Conservation (phyloP, 2,888 invertebrate genomes). For the Dasysyrphus albostriatus region DNA sequence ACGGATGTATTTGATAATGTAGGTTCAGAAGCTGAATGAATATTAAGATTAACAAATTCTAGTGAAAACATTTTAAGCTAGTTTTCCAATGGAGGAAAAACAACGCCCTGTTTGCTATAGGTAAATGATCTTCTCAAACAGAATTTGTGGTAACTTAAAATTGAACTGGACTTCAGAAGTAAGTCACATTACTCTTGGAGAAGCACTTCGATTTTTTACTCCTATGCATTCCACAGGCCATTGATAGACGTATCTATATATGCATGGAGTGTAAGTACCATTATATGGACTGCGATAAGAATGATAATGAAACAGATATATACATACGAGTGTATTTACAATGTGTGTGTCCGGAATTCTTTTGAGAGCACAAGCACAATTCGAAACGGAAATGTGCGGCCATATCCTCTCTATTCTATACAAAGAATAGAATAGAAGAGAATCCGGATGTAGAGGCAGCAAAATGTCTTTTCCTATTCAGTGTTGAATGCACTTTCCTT, state of each 20-base stretch:
- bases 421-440: conserved; percentile 18
- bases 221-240: conserved; percentile 1
- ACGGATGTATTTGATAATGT: no score
- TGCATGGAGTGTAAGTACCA: conserved; percentile 33
- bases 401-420: background rate
- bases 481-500: conserved; percentile 56
- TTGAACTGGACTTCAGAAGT: conserved; percentile 17
- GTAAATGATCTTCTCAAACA: conserved; percentile 33
- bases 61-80: background rate
- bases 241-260: background rate
- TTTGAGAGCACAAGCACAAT: conserved; percentile 50
- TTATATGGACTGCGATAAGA: conserved; percentile 39
- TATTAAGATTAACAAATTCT: background rate
- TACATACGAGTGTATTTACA: conserved; percentile 26
- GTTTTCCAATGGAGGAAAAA: background rate
- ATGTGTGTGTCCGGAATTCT: conserved; percentile 57
- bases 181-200: conserved; percentile 29
- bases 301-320: conserved; percentile 7
- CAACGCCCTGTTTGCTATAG: background rate
- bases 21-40: no score
- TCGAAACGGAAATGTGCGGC: conserved; percentile 69
- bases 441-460: conserved; percentile 24
- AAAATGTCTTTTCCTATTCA: conserved; percentile 35
- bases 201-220: conserved; percentile 57
- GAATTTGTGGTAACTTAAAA: background rate